Percentiles rank a stretch among this genome's conserved stretches.
These are phyloP conservation scores for Odontocolon sp. DNA, from an alignment of 2,888 invertebrate genomes.

Conservation along the genomic window DNA sequence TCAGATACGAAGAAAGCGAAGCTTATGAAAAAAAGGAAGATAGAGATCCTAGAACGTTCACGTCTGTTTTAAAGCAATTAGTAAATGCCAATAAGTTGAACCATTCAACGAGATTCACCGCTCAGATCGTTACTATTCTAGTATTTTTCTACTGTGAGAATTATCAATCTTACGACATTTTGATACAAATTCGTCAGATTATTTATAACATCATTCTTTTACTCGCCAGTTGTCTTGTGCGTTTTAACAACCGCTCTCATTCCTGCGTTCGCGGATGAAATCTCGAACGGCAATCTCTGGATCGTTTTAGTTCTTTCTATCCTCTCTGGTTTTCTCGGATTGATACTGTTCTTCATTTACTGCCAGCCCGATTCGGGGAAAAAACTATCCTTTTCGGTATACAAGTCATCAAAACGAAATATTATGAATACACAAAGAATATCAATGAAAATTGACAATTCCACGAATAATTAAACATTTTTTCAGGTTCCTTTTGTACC, in stretches of 20 bases:
- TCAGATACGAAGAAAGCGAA: constrained; percentile 80
- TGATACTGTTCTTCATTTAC: constrained; percentile 70
- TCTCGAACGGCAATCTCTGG: constrained; percentile 59
- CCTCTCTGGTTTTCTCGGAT: constrained; percentile 59
- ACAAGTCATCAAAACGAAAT: constrained; percentile 19
- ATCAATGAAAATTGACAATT: neutral
- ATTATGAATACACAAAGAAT: neutral
- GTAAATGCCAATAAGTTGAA: constrained; percentile 79
- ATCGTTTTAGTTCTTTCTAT: constrained; percentile 62
- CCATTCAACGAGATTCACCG: constrained; percentile 80
- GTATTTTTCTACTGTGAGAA: constrained; percentile 81
- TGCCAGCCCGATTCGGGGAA: constrained; percentile 77
- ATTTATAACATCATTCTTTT: constrained; percentile 17
- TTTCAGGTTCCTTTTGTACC: constrained; percentile 92
- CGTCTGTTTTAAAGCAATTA: constrained; percentile 74
- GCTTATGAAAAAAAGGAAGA: constrained; percentile 77
- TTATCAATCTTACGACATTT: constrained; percentile 17
- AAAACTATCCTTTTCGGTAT: constrained; percentile 78
- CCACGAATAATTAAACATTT: constrained; percentile 6
- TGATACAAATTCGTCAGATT: constrained; percentile 12
- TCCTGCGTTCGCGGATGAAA: constrained; percentile 60
- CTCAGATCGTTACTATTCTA: constrained; percentile 80
- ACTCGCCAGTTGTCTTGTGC: constrained; percentile 59
- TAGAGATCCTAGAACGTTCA: constrained; percentile 69
- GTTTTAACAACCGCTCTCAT: constrained; percentile 63